These are phyloP conservation scores for Phalanger gymnotis DNA, from an alignment of 2,797 vertebrate genomes.

Conservation along the genomic window DNA sequence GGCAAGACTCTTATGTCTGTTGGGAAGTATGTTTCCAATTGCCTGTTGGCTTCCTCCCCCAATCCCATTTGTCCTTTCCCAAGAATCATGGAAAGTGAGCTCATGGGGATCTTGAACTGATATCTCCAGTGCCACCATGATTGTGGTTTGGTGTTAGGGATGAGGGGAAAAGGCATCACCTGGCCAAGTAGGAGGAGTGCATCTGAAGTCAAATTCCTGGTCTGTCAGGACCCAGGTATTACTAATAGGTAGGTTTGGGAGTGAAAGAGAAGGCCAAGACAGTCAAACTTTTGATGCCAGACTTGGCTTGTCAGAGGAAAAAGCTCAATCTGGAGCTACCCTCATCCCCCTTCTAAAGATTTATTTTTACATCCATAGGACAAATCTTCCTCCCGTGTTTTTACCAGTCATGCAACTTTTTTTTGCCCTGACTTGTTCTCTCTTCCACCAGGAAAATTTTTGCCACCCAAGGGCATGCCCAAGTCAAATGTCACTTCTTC, in stretches of 20 bases:
- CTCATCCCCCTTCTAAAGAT: not conserved
- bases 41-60: not conserved
- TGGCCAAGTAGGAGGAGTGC: not conserved
- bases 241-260: not conserved
- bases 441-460: not conserved
- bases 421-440: slow-evolving; percentile 65
- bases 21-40: not conserved
- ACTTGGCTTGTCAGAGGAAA: not conserved
- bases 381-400: not conserved
- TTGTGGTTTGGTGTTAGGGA: not conserved
- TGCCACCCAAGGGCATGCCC: not conserved
- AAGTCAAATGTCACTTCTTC: not conserved
- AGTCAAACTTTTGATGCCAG: not conserved
- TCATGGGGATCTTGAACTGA: not conserved
- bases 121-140: not conserved
- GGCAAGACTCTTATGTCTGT: not conserved
- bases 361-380: not conserved
- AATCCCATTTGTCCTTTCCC: not conserved
- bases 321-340: not conserved
- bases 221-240: not conserved
- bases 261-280: slow-evolving; percentile 25
- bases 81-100: slow-evolving; percentile 1
- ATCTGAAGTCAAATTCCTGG: not conserved
- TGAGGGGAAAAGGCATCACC: not conserved
- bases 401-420: not conserved